Evolutionary conservation across 2,113 vertebrate species (phyloP), one percentile per base, ranked within the genome.

Genomic region (Tricholaema leucomelas): DNA sequence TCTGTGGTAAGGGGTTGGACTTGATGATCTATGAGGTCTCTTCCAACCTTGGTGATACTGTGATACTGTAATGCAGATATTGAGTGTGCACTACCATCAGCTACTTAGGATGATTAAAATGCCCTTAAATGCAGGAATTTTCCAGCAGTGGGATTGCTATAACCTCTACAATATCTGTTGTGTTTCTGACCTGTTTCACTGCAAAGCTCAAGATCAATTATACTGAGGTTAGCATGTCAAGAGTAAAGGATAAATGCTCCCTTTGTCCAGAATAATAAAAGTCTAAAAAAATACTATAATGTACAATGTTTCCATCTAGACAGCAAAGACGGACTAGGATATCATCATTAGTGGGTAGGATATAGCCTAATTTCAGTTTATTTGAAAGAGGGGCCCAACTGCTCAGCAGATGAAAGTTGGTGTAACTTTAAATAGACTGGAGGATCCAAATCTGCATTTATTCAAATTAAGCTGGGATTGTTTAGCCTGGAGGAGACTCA

Each of bases 61-160:
- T n/a, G n/a, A n/a, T n/a, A n/a, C 33, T 71, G 33, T 15, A 82
- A 55, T 42, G 31, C 24, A 38, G 42, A 77, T 15, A 38, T 85
- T 82, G 85, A 33, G 36, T 85, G 71, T 60, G 40, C 75, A 60
- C 72, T 93, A 87, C 95, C 85, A 87, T 63, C 90, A 92, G 31
- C 91, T 81, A 81, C 78, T 91, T 64, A 92, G n/a, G 71, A 94
- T 90, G 15, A 67, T 88, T 71, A 81, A 72, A 91, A 67, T 71
- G 4, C 14, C 25, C 69, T 82, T 91, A 77, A 80, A 88, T 1
- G 0, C 21, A 61, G 65, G 31, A 87, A 54, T 80, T 77, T 88
- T 88, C 64, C 21, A 70, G 60, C 40, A 70, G 80, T 6, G 31
- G 31, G 16, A 64, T 10, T 81, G 7, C 27, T 90, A 9, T 35